phyloP scores from a whole-genome alignment of 2,113 vertebrate species.

The Rhinogobius similis region DNA sequence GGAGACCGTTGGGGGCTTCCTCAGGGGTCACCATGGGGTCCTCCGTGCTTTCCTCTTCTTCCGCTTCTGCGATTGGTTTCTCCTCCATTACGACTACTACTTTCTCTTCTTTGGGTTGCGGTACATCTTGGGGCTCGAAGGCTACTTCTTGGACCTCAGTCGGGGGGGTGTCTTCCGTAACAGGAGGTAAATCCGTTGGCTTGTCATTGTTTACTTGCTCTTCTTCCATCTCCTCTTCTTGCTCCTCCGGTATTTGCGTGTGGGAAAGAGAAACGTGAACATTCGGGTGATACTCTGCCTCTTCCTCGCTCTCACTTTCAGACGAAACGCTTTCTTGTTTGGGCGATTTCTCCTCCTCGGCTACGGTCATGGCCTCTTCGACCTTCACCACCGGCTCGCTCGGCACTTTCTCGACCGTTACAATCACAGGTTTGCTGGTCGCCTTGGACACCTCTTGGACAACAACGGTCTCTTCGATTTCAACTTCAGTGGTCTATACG shows the following conservation, averaged over 20 bases:
- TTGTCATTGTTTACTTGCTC: conserved; percentile 18
- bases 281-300: conserved; percentile 91
- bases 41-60: conserved; percentile 36
- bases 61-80: conserved; percentile 27
- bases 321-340: conserved; percentile 84
- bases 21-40: conserved; percentile 63
- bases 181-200: neutral
- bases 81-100: conserved; percentile 6
- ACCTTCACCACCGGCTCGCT: conserved; percentile 71
- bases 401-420: conserved; percentile 36
- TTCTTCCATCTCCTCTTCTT: conserved; percentile 57
- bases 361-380: conserved; percentile 46
- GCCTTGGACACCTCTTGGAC: conserved; percentile 85
- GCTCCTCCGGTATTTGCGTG: conserved; percentile 87
- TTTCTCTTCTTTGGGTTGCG: conserved; percentile 15
- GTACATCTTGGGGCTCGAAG: conserved; percentile 18
- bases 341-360: conserved; percentile 62
- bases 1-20: conserved; percentile 62
- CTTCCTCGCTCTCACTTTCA: conserved; percentile 92
- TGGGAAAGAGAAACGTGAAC: conserved; percentile 73
- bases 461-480: conserved; percentile 89
- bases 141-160: conserved; percentile 11
- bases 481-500: conserved; percentile 86
- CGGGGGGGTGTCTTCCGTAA: neutral
- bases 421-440: conserved; percentile 66